Conservation (phyloP, 2,888 invertebrate species). For the Strigamia transsilvanica region DNA sequence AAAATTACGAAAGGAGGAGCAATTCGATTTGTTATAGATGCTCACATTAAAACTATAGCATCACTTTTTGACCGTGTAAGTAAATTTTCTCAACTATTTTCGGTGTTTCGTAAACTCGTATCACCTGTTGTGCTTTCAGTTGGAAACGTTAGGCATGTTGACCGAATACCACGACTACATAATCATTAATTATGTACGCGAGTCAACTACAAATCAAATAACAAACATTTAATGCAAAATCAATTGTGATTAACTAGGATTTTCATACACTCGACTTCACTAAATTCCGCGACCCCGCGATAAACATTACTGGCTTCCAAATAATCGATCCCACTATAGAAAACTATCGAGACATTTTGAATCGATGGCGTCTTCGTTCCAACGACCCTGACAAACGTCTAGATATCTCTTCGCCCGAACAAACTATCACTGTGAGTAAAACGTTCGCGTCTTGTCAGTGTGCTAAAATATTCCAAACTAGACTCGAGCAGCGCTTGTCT, state of each 20-base stretch:
- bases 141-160: neutral
- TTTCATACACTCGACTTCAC: conserved; percentile 56
- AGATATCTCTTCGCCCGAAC: neutral
- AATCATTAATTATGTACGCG: conserved; percentile 24
- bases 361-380: conserved; percentile 19
- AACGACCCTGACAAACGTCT: neutral
- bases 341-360: conserved; percentile 22
- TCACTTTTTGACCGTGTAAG: neutral
- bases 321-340: conserved; percentile 55
- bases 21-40: conserved; percentile 86
- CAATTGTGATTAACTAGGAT: conserved; percentile 54
- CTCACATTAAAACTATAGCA: neutral
- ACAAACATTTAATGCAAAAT: neutral
- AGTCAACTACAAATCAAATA: neutral
- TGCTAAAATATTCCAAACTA: conserved; percentile 56
- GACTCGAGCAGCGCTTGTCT: conserved; percentile 66
- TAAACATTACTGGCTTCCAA: conserved; percentile 57
- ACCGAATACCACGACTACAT: conserved; percentile 27
- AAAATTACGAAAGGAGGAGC: conserved; percentile 92
- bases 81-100: neutral
- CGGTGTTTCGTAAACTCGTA: neutral
- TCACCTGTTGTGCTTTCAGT: neutral
- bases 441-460: neutral
- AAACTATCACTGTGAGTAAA: neutral
- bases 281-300: conserved; percentile 54